Evolutionary conservation across 2,797 vertebrate genomes (phyloP).

Genomic region (Chaunax sp.): DNA sequence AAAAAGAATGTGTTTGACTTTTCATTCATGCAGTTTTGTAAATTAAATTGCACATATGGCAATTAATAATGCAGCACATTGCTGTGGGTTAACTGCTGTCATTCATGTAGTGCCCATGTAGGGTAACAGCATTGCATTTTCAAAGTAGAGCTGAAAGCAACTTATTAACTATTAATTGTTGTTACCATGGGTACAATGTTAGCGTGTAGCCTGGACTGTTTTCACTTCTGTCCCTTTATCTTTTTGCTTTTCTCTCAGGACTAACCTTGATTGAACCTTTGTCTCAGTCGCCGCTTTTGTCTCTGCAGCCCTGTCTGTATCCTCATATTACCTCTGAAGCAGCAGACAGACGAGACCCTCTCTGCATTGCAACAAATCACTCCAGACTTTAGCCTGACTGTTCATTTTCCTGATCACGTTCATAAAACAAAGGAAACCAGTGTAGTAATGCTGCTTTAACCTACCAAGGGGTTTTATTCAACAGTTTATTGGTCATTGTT

Average conservation of each 20-base stretch:
- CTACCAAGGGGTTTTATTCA: neutral
- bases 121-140: neutral
- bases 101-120: neutral
- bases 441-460: conserved; percentile 10
- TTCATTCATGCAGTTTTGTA: conserved; percentile 4
- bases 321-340: conserved; percentile 45
- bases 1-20: neutral
- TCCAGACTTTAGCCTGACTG: neutral
- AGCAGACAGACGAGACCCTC: conserved; percentile 22
- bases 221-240: conserved; percentile 2
- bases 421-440: neutral
- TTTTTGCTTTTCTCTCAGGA: conserved; percentile 31
- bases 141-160: neutral
- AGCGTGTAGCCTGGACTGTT: neutral
- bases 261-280: neutral
- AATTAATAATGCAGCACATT: conserved; percentile 1
- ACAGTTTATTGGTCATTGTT: neutral
- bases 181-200: neutral
- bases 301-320: conserved; percentile 28
- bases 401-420: conserved; percentile 9
- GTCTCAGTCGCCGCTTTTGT: conserved; percentile 11
- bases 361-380: conserved; percentile 41
- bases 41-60: neutral
- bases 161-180: neutral
- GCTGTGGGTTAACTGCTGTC: conserved; percentile 2